Base-by-base conservation (phyloP, 2,797 vertebrate species). In the Paratrypauchen microcephalus region DNA sequence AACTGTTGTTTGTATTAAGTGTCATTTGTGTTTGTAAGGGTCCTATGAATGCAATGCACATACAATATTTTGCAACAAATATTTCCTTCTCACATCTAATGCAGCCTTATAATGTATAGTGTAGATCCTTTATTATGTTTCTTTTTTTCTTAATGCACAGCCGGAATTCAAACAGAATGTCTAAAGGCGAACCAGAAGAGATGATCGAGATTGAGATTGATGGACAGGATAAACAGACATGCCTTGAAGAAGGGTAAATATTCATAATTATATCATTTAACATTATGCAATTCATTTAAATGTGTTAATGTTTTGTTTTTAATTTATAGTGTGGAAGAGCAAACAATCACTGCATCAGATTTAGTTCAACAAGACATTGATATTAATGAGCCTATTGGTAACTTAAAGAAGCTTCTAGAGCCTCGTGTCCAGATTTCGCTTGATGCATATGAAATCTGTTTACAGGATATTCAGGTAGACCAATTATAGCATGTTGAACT, bases 201-300 rank as follows among this genome's bases (percentile, higher is more conserved):
- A 93, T 99, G 93, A 99, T 99, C 92, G 98, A 99, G 91, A 99
- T 99, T 54, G 97, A 99, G 92, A 99, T 99, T 2, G 98, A 99
- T 91, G 98, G 95, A 71, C 95, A 95, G 76, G 98, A 94, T 79
- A 95, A 95, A 78, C 93, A 93, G 79, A 91, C 89, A 2, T 94
- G 94, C 64, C 78, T 95, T 81, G 94, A 95, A 83, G 94, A 95
- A 83, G 90, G 92, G 94, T 95, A 77, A 90, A 89, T 16, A 56
- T 47, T 21, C n/a, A 58, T 4, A 13, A 63, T 5, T 32, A 54
- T 62, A 50, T 62, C 0, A 69, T 63, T 8, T 1, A 21, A 30
- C 4, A 23, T 5, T 11, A 55, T 8, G 16, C 1, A 39, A 5
- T 15, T 67, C 0, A 57, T 69, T 71, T 48, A 67, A 6, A 56